Conservation (phyloP, 2,113 vertebrate species). For the Coryphaenoides rupestris region DNA sequence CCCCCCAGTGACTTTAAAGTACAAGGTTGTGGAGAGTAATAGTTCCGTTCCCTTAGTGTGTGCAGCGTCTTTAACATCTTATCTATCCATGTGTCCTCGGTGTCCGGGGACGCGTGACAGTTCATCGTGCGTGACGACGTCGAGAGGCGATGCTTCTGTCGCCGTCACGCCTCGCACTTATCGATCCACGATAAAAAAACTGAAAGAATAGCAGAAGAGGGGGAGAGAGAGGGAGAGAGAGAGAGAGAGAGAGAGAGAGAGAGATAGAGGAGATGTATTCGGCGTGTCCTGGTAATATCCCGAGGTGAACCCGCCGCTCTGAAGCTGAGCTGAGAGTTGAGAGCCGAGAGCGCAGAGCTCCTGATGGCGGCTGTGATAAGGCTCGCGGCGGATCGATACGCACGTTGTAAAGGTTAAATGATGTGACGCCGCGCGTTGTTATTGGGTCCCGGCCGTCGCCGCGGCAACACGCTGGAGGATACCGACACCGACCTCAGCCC, state of each 20-base stretch:
- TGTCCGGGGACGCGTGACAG: too few relatives aligned
- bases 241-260: not conserved
- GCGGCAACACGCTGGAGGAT: slow-evolving; percentile 67
- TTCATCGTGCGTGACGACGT: too few relatives aligned
- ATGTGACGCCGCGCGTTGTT: slow-evolving; percentile 74
- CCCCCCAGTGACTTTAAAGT: too few relatives aligned
- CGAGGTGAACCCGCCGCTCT: slow-evolving; percentile 37
- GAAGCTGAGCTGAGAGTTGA: slow-evolving; percentile 63
- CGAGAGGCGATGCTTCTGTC: too few relatives aligned
- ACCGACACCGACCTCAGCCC: slow-evolving; percentile 68
- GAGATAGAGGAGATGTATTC: slow-evolving; percentile 9
- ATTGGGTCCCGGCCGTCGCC: slow-evolving; percentile 58
- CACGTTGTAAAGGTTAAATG: slow-evolving; percentile 83
- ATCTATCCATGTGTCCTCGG: too few relatives aligned
- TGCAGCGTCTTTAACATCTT: too few relatives aligned
- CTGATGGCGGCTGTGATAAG: slow-evolving; percentile 71
- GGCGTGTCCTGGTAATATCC: slow-evolving; percentile 56
- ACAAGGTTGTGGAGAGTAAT: too few relatives aligned
- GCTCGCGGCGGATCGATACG: slow-evolving; percentile 73
- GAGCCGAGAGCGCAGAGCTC: slow-evolving; percentile 60
- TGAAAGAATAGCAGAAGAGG: too few relatives aligned
- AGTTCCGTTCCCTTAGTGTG: too few relatives aligned
- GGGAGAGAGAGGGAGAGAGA: slow-evolving; percentile 14
- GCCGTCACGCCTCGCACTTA: too few relatives aligned
- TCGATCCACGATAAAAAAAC: too few relatives aligned